phyloP scores from a whole-genome alignment of 2,113 vertebrate genomes.

The Hyaena hyaena region DNA sequence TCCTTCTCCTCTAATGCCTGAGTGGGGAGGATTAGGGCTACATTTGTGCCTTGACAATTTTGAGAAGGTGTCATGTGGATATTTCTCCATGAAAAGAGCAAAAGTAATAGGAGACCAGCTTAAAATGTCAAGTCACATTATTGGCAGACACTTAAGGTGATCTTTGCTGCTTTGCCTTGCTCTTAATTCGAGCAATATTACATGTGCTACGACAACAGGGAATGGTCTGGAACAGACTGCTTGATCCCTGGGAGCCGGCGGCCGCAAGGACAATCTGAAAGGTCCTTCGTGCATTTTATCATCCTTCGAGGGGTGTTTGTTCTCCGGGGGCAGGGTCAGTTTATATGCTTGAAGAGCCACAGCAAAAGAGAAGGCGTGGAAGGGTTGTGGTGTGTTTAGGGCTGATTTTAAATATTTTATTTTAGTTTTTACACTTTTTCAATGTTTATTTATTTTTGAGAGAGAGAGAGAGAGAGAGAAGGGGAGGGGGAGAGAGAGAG shows the following conservation, averaged over 20 bases:
- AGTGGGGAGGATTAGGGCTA: conserved; percentile 3
- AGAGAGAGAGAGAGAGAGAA: too few relatives aligned
- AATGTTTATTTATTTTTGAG: too few relatives aligned
- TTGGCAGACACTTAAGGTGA: conserved; percentile 67
- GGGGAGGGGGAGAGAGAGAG: too few relatives aligned
- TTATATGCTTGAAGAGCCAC: background rate
- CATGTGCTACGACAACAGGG: conserved; percentile 38
- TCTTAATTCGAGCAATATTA: conserved; percentile 57
- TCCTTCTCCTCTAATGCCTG: background rate
- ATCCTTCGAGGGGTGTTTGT: background rate
- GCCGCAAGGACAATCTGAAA: background rate
- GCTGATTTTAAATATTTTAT: background rate
- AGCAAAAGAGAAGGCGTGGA: background rate
- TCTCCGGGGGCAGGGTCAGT: background rate
- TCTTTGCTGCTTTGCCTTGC: conserved; percentile 49
- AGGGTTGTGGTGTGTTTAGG: background rate
- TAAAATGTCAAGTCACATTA: conserved; percentile 80
- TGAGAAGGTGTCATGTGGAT: conserved; percentile 62
- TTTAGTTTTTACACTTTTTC: too few relatives aligned
- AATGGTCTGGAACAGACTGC: background rate
- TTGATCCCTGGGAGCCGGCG: background rate
- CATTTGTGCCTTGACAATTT: conserved; percentile 53
- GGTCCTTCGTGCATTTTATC: background rate
- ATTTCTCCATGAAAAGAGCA: conserved; percentile 77
- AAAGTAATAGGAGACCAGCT: conserved; percentile 65